Percentiles rank a stretch among this genome's conserved stretches.
These are phyloP conservation scores for Stichodactyla mertensii DNA, from an alignment of 64 coral and sea anemone genomes.

Conservation along the genomic window DNA sequence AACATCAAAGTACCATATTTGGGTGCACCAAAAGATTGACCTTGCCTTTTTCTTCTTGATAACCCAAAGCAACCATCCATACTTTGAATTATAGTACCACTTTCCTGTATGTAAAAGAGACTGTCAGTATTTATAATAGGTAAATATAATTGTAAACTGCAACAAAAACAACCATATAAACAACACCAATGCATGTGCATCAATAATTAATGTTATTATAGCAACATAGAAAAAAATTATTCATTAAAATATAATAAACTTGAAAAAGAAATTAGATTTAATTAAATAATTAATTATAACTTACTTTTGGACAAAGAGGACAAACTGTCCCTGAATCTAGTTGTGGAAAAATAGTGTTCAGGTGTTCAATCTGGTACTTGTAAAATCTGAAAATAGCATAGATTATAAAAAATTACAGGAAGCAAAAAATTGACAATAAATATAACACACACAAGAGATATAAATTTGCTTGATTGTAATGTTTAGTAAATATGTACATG, in stretches of 20 bases:
- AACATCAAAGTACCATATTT: conserved; percentile 10
- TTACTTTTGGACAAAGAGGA: conserved; percentile 38
- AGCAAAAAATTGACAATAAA: not conserved
- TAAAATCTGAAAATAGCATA: conserved; percentile 29
- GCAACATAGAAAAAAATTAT: not conserved
- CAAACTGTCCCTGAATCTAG: conserved; percentile 25
- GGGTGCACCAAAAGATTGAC: not conserved
- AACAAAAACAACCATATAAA: not conserved
- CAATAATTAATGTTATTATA: not conserved
- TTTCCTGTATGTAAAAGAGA: not conserved
- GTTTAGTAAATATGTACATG: not conserved
- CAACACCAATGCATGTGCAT: not conserved
- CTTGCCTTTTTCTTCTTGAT: conserved; percentile 12
- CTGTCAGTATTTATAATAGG: not conserved
- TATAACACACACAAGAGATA: not conserved
- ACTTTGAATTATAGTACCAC: conserved; percentile 23
- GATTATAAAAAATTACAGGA: not conserved
- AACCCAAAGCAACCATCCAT: conserved; percentile 42
- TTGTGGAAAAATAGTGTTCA: not conserved
- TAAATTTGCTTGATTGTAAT: not conserved
- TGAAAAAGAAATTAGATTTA: not conserved
- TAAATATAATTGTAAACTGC: not conserved
- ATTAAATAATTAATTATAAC: not conserved
- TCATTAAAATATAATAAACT: not conserved
- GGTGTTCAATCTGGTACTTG: not conserved